Conservation (phyloP, 2,797 vertebrate species). For the Diplodus puntazzo region DNA sequence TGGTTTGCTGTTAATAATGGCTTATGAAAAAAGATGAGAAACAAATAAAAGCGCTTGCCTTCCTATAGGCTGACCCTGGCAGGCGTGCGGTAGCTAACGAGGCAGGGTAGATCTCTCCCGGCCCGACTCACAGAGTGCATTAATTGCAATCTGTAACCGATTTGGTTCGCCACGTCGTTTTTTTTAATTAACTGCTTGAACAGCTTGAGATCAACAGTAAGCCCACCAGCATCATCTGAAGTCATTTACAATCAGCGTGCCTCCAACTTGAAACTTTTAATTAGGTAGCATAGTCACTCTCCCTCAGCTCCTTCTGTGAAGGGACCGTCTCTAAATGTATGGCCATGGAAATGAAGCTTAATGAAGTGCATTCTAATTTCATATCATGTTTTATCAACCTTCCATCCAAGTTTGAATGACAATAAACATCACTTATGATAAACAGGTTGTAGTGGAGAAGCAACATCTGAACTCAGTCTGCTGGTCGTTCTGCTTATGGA, state of each 20-base stretch:
- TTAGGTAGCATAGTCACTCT: conserved; percentile 71
- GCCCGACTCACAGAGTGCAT: conserved; percentile 67
- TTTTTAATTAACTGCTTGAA: conserved; percentile 85
- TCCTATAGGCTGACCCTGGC: conserved; percentile 67
- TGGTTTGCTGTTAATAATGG: conserved; percentile 81
- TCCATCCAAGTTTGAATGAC: conserved; percentile 48
- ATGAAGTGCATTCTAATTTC: conserved; percentile 46
- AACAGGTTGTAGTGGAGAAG: conserved; percentile 28
- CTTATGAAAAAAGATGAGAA: conserved; percentile 66
- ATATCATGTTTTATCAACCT: conserved; percentile 43
- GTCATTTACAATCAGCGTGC: conserved; percentile 84
- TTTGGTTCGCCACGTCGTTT: conserved; percentile 77
- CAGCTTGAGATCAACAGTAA: conserved; percentile 86
- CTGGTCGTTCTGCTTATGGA: conserved; percentile 30
- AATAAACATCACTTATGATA: conserved; percentile 37
- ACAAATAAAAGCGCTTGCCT: conserved; percentile 65
- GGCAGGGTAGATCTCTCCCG: conserved; percentile 66
- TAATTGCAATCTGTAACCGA: conserved; percentile 86
- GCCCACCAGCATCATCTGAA: conserved; percentile 77
- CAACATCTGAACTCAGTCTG: conserved; percentile 34
- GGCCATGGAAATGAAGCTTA: conserved; percentile 33
- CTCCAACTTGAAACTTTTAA: conserved; percentile 85
- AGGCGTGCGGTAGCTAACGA: conserved; percentile 73
- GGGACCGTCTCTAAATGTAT: conserved; percentile 36
- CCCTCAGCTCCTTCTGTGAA: conserved; percentile 25